Evolutionary conservation across 2,888 invertebrate species (phyloP).

Genomic region (Perizoma flavofasciatum): DNA sequence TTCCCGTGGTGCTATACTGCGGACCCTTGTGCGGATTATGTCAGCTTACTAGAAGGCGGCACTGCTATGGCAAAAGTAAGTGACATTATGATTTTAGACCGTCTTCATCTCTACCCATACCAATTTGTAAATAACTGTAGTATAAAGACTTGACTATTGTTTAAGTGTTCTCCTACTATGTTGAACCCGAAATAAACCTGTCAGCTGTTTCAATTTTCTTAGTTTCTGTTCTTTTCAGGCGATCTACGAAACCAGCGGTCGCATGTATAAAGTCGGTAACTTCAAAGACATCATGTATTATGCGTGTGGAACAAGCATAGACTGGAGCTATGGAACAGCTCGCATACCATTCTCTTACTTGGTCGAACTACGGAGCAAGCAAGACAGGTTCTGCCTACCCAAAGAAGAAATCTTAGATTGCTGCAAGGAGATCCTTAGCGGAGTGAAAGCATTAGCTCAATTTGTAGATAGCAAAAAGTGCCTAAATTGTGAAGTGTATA

Average conservation of each 20-base stretch:
- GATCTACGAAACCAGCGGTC: slow-evolving; percentile 67
- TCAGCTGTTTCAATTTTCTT: no score
- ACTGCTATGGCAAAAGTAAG: slow-evolving; percentile 72
- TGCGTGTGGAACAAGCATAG: slow-evolving; percentile 74
- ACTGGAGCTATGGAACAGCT: slow-evolving; percentile 77
- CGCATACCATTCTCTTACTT: slow-evolving; percentile 74
- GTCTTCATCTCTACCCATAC: no score
- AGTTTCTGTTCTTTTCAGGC: slow-evolving; percentile 54
- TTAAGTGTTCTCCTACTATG: no score
- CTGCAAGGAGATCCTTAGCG: slow-evolving; percentile 64
- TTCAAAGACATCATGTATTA: slow-evolving; percentile 76
- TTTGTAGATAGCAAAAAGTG: slow-evolving; percentile 66
- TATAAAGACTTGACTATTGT: no score
- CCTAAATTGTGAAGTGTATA: slow-evolving; percentile 53
- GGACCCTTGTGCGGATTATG: slow-evolving; percentile 73
- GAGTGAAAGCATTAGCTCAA: slow-evolving; percentile 59
- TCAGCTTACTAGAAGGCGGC: slow-evolving; percentile 70
- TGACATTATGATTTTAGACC: no score
- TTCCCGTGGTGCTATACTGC: slow-evolving; percentile 75
- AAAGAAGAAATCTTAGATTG: slow-evolving; percentile 66
- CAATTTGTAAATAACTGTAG: no score
- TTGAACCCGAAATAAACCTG: no score
- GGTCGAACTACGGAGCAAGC: slow-evolving; percentile 68
- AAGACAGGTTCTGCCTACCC: slow-evolving; percentile 64
- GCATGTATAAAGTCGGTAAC: slow-evolving; percentile 76